Evolutionary conservation across 2,797 vertebrate species (phyloP), one percentile per base, ranked within the genome.

Genomic region (Knipowitschia caucasica): DNA sequence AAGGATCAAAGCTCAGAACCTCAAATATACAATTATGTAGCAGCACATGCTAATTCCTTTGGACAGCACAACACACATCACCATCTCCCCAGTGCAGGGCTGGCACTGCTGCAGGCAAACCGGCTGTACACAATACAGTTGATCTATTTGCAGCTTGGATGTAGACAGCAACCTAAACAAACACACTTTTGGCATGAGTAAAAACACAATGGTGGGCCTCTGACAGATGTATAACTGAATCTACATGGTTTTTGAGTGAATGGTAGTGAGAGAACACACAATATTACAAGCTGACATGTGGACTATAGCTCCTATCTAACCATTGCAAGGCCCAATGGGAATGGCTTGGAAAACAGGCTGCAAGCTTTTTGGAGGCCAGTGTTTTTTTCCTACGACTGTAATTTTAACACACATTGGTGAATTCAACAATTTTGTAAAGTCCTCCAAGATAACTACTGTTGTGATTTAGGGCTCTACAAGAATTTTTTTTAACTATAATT

Each of bases 161-260:
- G 69, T 67, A 44, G 67, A 53, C 34, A 34, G 45, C 35, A 58
- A 69, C 67, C 71, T 62, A 65, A 67, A 76, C 58, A 67, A 67
- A 62, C 71, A 46, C 23, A 51, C 11, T 46, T 52, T 63, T 82
- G 71, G 75, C 70, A 56, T 10, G 7, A 49, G 23, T 20, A 67
- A 69, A 47, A 75, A 77, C 26, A 11, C 65, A 73, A 65, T 75
- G 59, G 76, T 61, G 11, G 75, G 78, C 77, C 68, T 66, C 56
- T 46, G 61, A 80, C 81, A 67, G 82, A 81, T 69, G 67, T 86
- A 83, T 82, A 81, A 84, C 76, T 78, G 67, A 81, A 81, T 80
- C 62, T 71, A 84, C 83, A 65, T 25, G 55, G 39, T 67, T 58
- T 60, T 79, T 44, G 45, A 35, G 55, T 76, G 61, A 64, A 62